These are phyloP conservation scores for Petaurus breviceps DNA, from an alignment of 2,113 vertebrate species.

Conservation along the genomic window DNA sequence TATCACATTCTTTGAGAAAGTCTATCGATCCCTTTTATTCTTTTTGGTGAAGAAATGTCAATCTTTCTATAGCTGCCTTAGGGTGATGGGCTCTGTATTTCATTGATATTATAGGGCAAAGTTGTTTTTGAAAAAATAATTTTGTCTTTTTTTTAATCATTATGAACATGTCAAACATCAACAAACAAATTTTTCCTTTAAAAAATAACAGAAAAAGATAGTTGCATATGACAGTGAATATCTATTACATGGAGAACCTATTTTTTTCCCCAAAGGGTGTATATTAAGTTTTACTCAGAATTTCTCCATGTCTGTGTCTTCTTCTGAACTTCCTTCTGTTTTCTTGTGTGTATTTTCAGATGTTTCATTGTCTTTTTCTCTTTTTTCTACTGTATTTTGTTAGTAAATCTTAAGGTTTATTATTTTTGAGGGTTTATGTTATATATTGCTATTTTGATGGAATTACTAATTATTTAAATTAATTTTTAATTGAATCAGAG, in stretches of 20 bases:
- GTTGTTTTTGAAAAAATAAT: not conserved
- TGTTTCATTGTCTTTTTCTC: not conserved
- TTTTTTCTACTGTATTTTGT: not conserved
- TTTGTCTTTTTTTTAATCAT: not conserved
- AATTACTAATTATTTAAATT: not conserved
- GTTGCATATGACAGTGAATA: not conserved
- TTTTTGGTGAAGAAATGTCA: not conserved
- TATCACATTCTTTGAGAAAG: not conserved
- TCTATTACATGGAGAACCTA: not conserved
- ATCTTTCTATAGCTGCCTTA: not conserved
- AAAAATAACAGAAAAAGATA: not conserved
- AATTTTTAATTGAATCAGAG: not conserved
- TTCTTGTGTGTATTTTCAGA: too few species aligned
- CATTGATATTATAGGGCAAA: not conserved
- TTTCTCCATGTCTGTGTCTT: not conserved
- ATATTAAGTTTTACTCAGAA: not conserved
- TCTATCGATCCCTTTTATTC: not conserved
- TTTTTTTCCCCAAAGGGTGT: not conserved
- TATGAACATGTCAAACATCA: not conserved
- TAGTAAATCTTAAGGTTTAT: not conserved
- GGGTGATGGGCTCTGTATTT: not conserved
- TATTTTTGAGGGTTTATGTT: too few species aligned
- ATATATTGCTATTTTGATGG: not conserved
- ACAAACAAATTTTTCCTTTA: not conserved
- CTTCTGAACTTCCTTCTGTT: not conserved